Evolutionary conservation across 2,888 invertebrate genomes (phyloP), one percentile per base, ranked within the genome.

Genomic region (Strigamia crassipes): DNA sequence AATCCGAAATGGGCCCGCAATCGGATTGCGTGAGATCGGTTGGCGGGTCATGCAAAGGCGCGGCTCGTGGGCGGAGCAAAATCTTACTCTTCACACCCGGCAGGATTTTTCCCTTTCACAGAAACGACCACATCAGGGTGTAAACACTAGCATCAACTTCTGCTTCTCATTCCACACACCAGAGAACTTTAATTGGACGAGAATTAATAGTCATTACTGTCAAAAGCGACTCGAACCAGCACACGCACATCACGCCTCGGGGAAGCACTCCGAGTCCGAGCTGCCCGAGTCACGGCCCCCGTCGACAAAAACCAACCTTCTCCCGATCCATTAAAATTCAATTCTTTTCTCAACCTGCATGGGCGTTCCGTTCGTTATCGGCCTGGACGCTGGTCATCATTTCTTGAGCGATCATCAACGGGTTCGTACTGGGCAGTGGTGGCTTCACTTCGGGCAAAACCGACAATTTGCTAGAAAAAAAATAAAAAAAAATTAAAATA

Each of bases 381-480:
- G 23, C 12, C 31, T 66, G 81, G n/a, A 61, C 81, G 34, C 56
- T 81, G 31, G 34, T 31, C 38, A 82, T 42, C 73, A 82, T 80
- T 51, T 87, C 87, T 78, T 86, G 84, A 31, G 87, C 86, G 80
- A 87, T 83, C 51, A 88, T 85, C 15, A 88, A 83, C 0, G 87
- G 87, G 84, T 87, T 88, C 84, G 87, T 87, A 83, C 83, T 85
- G 10, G 86, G 85, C 81, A 88, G 85, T 12, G 88, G 88, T 23
- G 86, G 86, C 82, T 86, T 84, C 34, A 88, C 83, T 82, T 88
- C 88, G 4, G 84, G 83, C 10, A 86, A 85, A 5, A 85, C 85
- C 79, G 85, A 85, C 21, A 86, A 84, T 79, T 87, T 87, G 27
- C 51, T 78, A 21, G n/a, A n/a, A n/a, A 21, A 46, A 46, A 80